Evolutionary conservation across 2,113 vertebrate genomes (phyloP), one percentile per base, ranked within the genome.

Genomic region (Passer montanus): DNA sequence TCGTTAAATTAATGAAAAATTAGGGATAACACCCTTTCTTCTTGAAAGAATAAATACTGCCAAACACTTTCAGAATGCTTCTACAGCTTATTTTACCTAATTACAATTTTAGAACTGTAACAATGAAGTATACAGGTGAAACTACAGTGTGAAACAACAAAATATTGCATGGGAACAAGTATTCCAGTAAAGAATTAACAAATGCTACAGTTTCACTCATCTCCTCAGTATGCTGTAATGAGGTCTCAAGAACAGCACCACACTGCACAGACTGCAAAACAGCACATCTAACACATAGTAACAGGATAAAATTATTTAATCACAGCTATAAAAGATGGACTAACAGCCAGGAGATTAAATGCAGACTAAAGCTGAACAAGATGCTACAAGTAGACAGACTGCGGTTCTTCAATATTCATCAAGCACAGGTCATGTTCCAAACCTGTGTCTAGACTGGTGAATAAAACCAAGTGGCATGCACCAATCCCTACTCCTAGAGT

Each of bases 341-440:
- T 69, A 78, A 84, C 31, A 90, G 28, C 46, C n/a, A 14, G 5
- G 30, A 70, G 22, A 77, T 35, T 35, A 63, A 78, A 70, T 31
- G 11, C 60, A 72, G 33, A 59, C 37, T 55, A 10, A 70, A 50
- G 17, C 0, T 79, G 37, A 91, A 64, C 14, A 44, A 74, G 52
- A 87, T 76, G 24, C 67, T 79, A 44, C 17, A 58, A 58, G 47
- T 1, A 60, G 50, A 39, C 24, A 89, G 41, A 76, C 35, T 41
- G 37, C 12, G 12, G 58, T 31, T 84, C 56, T 66, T 63, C 63
- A 85, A 53, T 83, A 84, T 12, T 46, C 43, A 69, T 12, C 24
- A 74, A 66, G 28, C 41, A 69, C 37, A 53, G 44, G 39, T 50
- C 1, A 0, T 0, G 0, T 56, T 76, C 43, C 8, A 3, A 86